Percentiles rank a stretch among this genome's conserved stretches.
Evolutionary conservation across 1,140 invertebrate genomes (phyloP).

Genomic region (Drosophila arawakana): DNA sequence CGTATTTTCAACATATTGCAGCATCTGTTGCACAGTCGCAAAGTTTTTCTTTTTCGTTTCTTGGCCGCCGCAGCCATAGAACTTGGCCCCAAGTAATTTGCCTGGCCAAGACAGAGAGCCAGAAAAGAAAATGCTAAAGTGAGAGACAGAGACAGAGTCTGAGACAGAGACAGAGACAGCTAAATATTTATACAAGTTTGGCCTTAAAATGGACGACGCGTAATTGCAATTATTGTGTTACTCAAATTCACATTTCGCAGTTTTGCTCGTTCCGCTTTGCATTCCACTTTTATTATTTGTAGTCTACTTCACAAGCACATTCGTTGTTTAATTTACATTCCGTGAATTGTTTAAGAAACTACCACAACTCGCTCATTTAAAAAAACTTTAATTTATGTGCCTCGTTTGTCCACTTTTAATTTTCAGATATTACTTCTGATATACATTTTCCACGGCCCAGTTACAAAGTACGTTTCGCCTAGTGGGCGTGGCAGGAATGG

Average conservation of each 20-base stretch:
- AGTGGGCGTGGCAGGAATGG: constrained; percentile 38
- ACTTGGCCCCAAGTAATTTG: constrained; percentile 47
- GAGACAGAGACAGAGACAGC: constrained; percentile 11
- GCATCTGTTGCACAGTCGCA: constrained; percentile 70
- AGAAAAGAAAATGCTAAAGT: neutral
- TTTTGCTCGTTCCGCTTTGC: neutral
- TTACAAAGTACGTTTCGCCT: neutral
- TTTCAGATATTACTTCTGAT: constrained; percentile 77
- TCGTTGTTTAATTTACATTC: constrained; percentile 47
- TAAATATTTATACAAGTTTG: constrained; percentile 15
- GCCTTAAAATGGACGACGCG: constrained; percentile 49
- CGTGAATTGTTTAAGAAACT: constrained; percentile 28
- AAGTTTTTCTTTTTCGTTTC: constrained; percentile 40
- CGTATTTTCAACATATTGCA: constrained; percentile 63
- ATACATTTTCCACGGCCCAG: constrained; percentile 44
- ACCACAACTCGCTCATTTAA: constrained; percentile 36
- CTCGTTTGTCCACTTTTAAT: constrained; percentile 56
- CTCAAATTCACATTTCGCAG: constrained; percentile 64
- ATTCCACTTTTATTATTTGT: neutral
- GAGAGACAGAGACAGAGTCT: neutral
- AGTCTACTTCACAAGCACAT: neutral
- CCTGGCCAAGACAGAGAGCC: constrained; percentile 11
- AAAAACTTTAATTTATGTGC: constrained; percentile 72
- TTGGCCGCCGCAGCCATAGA: constrained; percentile 31
- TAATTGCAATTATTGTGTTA: constrained; percentile 77